Evolutionary conservation across 1,140 invertebrate species (phyloP), one percentile per base, ranked within the genome.

Genomic region (Zophobas morio): DNA sequence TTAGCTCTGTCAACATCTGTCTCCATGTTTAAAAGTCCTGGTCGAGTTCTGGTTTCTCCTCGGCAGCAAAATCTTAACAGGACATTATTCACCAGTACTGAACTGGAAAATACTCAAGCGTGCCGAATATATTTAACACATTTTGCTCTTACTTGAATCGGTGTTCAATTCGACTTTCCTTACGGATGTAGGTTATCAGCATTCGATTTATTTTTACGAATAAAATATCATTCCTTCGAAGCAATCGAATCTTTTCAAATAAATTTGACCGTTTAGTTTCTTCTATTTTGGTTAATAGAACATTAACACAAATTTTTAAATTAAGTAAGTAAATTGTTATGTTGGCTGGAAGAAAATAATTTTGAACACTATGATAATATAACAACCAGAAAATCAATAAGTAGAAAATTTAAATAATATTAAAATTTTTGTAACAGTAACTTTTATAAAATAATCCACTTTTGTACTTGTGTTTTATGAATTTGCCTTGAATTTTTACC

Each of bases 1-100:
- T 81, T 81, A 81, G 79, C 77, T 81, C 75, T 70, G 80, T 77
- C 79, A 81, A 76, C 81, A 82, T 81, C 79, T 82, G 81, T 81
- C 80, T 66, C 20, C 60, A 40, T 66, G 79, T 79, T 81, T 78
- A 77, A 78, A 82, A 82, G 79, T 80, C 80, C 72, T 47, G 54
- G 72, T 46, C 40, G 2, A 60, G 20, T 40, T 56, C 51, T 6
- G 75, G 39, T 47, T 74, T 63, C 71, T 73, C 32, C 34, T 36
- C 72, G 36, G 79, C 79, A 78, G 76, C 63, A 53, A 60, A 53
- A 78, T 76, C 76, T 75, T 74, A 75, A 80, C 74, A 75, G 56
- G 51, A 72, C 76, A 81, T 81, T 81, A 80, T 81, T 81, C 79
- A 80, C 78, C 71, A 76, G 66, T 76, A 77, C 74, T 80, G 80